Conservation (phyloP, 2,113 vertebrate genomes). For the Neogale vison region DNA sequence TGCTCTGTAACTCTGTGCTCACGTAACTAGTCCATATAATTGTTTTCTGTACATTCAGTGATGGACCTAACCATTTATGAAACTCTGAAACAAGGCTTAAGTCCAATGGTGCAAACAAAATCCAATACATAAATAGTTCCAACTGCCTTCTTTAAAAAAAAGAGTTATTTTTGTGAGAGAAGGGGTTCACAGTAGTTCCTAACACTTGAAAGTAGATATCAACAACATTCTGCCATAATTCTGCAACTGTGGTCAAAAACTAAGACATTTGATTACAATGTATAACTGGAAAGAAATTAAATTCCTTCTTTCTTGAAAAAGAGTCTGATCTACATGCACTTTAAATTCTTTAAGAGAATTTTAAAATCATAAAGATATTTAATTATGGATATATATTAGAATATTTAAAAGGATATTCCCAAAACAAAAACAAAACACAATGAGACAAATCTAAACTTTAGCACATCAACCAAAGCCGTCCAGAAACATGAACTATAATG, state of each 20-base stretch:
- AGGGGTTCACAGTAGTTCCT: background rate
- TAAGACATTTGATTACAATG: conserved; percentile 50
- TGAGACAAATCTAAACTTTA: background rate
- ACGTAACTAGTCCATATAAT: background rate
- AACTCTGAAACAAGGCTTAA: background rate
- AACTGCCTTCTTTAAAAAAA: conserved; percentile 34
- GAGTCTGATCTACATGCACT: conserved; percentile 3
- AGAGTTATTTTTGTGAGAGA: conserved; percentile 29
- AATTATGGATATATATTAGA: background rate
- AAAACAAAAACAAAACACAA: background rate
- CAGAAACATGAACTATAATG: conserved; percentile 35
- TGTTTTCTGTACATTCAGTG: background rate
- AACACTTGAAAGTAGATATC: background rate
- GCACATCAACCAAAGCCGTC: background rate
- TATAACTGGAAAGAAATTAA: conserved; percentile 42
- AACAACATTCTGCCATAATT: conserved; percentile 42
- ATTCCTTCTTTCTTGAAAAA: conserved; percentile 18
- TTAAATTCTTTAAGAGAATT: background rate
- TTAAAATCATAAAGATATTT: background rate
- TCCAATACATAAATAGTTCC: conserved; percentile 34
- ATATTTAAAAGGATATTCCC: background rate
- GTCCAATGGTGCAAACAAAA: background rate
- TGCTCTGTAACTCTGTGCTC: background rate
- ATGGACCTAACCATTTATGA: conserved; percentile 12
- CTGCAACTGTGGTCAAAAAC: conserved; percentile 43